Conservation (phyloP, 2,797 vertebrate species). For the Ispidina lecontei region DNA sequence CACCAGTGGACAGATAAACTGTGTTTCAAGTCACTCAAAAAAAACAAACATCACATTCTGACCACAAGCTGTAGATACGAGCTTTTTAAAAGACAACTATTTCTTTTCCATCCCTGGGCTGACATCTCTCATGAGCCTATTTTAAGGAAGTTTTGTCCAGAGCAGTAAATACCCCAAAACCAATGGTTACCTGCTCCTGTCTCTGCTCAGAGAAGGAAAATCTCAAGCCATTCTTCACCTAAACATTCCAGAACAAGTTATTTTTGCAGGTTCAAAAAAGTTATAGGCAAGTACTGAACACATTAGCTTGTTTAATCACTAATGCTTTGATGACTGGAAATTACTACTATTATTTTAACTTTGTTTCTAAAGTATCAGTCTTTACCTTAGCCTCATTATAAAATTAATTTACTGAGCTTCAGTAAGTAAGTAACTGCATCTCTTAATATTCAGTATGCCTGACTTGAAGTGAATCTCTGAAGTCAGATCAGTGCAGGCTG, state of each 20-base stretch:
- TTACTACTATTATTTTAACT: neutral
- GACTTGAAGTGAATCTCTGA: neutral
- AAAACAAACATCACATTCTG: neutral
- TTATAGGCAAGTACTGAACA: neutral
- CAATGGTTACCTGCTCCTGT: neutral
- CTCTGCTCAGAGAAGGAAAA: neutral
- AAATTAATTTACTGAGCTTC: neutral
- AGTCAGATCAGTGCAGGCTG: neutral
- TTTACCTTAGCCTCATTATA: neutral
- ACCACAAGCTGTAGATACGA: neutral
- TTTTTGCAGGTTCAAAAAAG: neutral
- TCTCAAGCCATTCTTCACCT: neutral
- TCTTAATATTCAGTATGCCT: neutral
- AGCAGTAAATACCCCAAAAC: neutral
- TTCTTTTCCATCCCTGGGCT: neutral
- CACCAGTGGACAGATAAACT: neutral
- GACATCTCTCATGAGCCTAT: neutral
- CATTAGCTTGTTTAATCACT: neutral
- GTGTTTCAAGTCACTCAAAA: neutral
- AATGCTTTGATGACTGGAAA: neutral
- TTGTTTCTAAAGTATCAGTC: neutral
- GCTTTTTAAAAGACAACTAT: neutral
- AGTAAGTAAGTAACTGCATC: rapidly evolving
- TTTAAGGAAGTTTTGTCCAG: neutral
- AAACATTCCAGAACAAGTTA: neutral